These are phyloP conservation scores for Sinohyriopsis cumingii DNA, from an alignment of 2,888 invertebrate genomes.

Conservation along the genomic window DNA sequence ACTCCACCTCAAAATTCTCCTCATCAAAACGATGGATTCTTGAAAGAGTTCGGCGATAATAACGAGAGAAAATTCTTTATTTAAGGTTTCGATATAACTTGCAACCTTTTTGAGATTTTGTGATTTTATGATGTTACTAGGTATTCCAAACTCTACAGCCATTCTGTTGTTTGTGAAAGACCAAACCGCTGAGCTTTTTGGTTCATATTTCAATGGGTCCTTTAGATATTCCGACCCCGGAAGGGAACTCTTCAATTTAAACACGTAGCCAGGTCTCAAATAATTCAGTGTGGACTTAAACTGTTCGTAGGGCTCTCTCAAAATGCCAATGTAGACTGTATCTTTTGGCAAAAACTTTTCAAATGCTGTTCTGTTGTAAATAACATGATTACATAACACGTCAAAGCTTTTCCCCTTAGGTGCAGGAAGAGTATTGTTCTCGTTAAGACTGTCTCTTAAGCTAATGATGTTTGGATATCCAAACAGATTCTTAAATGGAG, in stretches of 20 bases:
- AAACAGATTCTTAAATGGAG: conserved; percentile 32
- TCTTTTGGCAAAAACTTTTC: conserved; percentile 33
- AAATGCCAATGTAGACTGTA: conserved; percentile 38
- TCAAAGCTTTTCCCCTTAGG: conserved; percentile 28
- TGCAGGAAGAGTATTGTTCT: conserved; percentile 26
- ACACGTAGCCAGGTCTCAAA: conserved; percentile 25
- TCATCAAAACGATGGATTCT: conserved; percentile 38
- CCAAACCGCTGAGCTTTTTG: conserved; percentile 8
- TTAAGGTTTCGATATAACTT: conserved; percentile 22
- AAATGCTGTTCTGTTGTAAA: conserved; percentile 31
- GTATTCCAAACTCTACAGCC: conserved; percentile 37
- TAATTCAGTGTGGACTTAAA: conserved; percentile 40
- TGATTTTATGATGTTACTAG: conserved; percentile 21
- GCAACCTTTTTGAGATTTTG: conserved; percentile 14
- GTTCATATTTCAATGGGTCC: conserved; percentile 35
- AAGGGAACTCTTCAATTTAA: conserved; percentile 9
- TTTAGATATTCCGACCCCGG: conserved; percentile 31
- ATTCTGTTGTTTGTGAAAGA: conserved; percentile 41
- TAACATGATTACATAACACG: conserved; percentile 42
- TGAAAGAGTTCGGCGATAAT: conserved; percentile 41
- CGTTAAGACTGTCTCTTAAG: conserved; percentile 19
- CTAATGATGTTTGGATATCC: conserved; percentile 39
- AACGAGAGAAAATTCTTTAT: conserved; percentile 33
- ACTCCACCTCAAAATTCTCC: conserved; percentile 34
- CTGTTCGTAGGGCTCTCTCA: conserved; percentile 40